These are phyloP conservation scores for Cherax destructor DNA, from an alignment of 1,140 invertebrate species.

Conservation along the genomic window DNA sequence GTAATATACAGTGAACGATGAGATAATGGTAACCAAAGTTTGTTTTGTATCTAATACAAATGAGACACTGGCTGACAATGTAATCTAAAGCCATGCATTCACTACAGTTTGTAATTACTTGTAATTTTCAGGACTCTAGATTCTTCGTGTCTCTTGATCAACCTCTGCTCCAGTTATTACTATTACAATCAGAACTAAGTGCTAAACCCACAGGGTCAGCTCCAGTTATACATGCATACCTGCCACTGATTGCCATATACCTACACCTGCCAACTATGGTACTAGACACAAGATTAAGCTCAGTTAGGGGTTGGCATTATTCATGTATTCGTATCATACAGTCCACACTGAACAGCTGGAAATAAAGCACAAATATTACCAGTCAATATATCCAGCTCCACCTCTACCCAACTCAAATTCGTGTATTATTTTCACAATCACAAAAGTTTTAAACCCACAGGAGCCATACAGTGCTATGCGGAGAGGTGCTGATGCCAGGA, in stretches of 20 bases:
- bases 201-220: too few species aligned
- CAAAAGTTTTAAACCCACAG: too few species aligned
- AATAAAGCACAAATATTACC: conserved; percentile 20
- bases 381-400: background rate
- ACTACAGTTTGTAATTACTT: background rate
- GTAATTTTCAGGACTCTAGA: background rate
- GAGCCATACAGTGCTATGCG: too few species aligned
- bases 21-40: background rate
- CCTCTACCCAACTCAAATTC: too few species aligned
- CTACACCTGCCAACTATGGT: background rate
- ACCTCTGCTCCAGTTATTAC: background rate
- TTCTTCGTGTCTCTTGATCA: background rate
- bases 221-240: background rate
- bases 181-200: too few species aligned
- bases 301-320: background rate
- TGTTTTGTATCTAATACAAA: background rate
- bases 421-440: too few species aligned
- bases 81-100: background rate
- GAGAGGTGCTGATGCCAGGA: too few species aligned
- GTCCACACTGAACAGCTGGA: background rate
- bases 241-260: background rate
- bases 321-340: background rate
- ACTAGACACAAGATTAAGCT: background rate
- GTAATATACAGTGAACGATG: background rate
- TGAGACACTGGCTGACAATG: background rate